A percentile compares a stretch with the other conserved stretches of the same genome.
phyloP scores from a whole-genome alignment of 2,113 vertebrate genomes.

The Pelmatolapia mariae region DNA sequence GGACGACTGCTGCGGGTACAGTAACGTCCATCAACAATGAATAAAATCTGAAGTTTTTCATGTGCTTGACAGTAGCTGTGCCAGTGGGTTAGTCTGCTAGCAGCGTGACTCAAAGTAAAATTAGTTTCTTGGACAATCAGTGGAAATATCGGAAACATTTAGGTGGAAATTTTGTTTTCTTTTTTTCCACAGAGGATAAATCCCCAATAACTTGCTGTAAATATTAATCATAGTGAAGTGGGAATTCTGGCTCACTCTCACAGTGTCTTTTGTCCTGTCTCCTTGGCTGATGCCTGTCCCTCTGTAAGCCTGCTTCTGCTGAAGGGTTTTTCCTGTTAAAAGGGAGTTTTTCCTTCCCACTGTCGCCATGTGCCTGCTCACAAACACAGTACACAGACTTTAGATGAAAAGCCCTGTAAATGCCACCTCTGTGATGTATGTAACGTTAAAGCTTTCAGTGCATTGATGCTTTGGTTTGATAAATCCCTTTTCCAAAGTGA shows the following conservation, averaged over 20 bases:
- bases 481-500: neutral
- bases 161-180: neutral
- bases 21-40: neutral
- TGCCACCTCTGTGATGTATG: neutral
- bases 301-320: neutral
- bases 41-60: neutral
- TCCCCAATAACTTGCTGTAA: neutral
- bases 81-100: neutral
- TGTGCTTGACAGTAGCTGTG: neutral
- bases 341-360: neutral
- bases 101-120: fast-evolving
- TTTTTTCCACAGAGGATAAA: neutral
- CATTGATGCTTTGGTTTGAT: neutral
- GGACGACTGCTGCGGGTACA: neutral
- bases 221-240: neutral
- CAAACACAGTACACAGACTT: neutral
- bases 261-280: neutral
- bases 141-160: neutral
- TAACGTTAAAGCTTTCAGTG: neutral
- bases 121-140: neutral
- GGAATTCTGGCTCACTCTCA: neutral
- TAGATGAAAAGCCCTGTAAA: neutral
- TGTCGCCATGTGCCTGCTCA: neutral
- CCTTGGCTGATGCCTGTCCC: neutral
- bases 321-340: neutral